Base-by-base conservation (phyloP, 2,113 vertebrate species). In the Actinemys pallida region DNA sequence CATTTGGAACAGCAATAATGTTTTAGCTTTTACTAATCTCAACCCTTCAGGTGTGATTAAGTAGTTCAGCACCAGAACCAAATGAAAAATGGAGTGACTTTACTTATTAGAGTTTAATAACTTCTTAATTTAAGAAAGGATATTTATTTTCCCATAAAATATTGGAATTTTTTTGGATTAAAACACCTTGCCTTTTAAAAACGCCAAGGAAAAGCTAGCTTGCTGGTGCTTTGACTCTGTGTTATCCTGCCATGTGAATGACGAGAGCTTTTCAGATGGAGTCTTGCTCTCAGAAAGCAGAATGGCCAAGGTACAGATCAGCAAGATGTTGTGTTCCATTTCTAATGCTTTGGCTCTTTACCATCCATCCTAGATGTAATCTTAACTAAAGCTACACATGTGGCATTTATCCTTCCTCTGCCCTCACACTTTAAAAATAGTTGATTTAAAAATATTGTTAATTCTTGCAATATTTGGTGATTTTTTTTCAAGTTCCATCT, bases 131-230 rank as follows among this genome's bases (percentile, higher is more conserved):
- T 94, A 92, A 90, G 35, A 19, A 1, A 57, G n/a, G 47, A n/a
- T 94, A 90, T 93, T 97, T 95, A 96, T 96, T 97, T 95, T 91
- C 72, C 81, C 83, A 91, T 82, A 89, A 89, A 69, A 29, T 88
- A 92, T 52, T 72, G 75, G 35, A 81, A 93, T 86, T 80, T 52
- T 90, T 93, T 80, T 93, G 75, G 54, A 93, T 93, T 90, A 89
- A 84, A 97, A 93, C 86, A 94, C 81, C 45, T 62, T 50, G 1
- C 13, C 31, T 88, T 90, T 94, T 92, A 90, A 90, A 95, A 95
- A 85, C 87, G 54, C 86, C 59, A 31, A 72, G 76, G 3, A 92
- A 86, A 97, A 19, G 0, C 24, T 22, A 76, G 29, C 22, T 91
- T 95, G 50, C 50, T 84, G 90, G 81, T 91, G 75, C 56, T 95